Conservation (phyloP, 2,113 vertebrate genomes). For the Tenebrosternarchus preto region DNA sequence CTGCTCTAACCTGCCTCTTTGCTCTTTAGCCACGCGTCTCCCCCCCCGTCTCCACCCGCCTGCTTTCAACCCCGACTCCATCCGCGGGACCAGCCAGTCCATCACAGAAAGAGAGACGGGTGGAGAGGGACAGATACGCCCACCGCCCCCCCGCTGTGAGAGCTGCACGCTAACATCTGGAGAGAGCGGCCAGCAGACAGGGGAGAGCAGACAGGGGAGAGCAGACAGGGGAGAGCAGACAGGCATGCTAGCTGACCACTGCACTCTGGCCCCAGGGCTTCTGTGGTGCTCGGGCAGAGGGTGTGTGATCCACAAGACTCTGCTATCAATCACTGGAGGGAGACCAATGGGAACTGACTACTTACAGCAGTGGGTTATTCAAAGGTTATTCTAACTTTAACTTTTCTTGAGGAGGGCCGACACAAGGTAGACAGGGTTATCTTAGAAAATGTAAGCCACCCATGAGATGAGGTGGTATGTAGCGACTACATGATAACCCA, state of each 20-base stretch:
- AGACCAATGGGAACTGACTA: neutral
- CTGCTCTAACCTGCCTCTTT: conserved; percentile 40
- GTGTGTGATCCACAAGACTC: conserved; percentile 25
- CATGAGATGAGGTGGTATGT: neutral
- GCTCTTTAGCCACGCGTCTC: conserved; percentile 16
- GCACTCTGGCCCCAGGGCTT: conserved; percentile 25
- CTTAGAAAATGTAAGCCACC: neutral
- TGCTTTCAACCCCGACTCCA: neutral
- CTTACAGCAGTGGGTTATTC: conserved; percentile 1
- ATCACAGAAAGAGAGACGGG: conserved; percentile 24
- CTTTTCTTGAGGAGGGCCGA: neutral
- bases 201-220: neutral
- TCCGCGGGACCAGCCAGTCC: conserved; percentile 40
- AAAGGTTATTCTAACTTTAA: conserved; percentile 35
- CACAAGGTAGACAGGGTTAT: neutral
- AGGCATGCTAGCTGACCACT: conserved; percentile 34
- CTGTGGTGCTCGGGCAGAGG: conserved; percentile 18
- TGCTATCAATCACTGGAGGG: conserved; percentile 29
- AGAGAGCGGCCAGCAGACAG: neutral
- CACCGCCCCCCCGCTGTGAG: conserved; percentile 35
- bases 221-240: neutral
- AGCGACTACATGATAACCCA: neutral
- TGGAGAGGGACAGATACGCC: conserved; percentile 30
- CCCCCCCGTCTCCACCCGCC: conserved; percentile 14
- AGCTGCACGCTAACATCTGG: conserved; percentile 54